Base-by-base conservation (phyloP, 2,888 invertebrate genomes). In the Clivina fossor region DNA sequence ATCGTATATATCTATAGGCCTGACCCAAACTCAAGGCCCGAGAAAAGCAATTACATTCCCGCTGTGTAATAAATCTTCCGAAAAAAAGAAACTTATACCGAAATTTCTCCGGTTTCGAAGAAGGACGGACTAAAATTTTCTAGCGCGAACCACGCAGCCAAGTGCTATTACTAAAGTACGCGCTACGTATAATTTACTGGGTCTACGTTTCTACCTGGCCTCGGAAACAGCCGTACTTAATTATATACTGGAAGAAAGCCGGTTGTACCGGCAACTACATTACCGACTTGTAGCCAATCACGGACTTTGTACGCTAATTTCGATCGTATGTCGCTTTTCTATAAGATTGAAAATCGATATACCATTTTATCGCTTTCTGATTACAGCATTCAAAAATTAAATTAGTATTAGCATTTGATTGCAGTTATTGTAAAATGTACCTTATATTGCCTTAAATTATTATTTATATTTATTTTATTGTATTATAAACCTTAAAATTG, bases 61-160 rank as follows among this genome's bases (percentile, higher is more conserved):
- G 19, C 4, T 7, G 13, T 32, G 33, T 35, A 47, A 47, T 47
- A 47, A 47, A 47, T 47, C 47, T 47, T 24, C 47, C 19, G n/a
- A n/a, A n/a, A n/a, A n/a, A n/a, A 47, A 37, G 48, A 38, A 49
- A 49, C 38, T 38, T 48, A 48, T 48, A 38, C 49, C 49, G 28
- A 30, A n/a, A 49, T 19, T 37, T 49, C 40, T 49, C 49, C 28
- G 38, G n/a, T 24, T 49, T 49, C 49, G 19, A 13, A 26, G 49
- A 49, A 49, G 49, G 49, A 18, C 11, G 33, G 9, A 32, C 22
- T 19, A 33, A 47, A n/a, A 47, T 47, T 47, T 47, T 33, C 47
- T 20, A n/a, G 15, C 47, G 33, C 18, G 18, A 32, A 46, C 24
- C 15, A 22, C 4, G 11, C 16, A 15, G 37, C 9, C 18, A 11